Conservation (phyloP, 2,797 vertebrate genomes). For the Gobio occitaniae region DNA sequence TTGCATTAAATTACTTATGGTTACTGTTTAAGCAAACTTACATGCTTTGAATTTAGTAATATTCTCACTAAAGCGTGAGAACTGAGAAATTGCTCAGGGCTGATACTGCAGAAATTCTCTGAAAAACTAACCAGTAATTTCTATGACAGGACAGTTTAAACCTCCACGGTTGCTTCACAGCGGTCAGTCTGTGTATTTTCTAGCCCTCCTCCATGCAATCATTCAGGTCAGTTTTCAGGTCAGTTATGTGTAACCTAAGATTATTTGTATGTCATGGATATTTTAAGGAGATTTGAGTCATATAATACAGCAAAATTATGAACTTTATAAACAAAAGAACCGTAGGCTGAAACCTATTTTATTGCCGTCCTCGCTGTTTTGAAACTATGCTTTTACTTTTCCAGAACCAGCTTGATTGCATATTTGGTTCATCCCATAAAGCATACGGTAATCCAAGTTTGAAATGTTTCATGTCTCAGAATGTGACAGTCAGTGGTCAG, state of each 20-base stretch:
- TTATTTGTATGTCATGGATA: not conserved
- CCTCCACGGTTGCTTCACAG: constrained; percentile 26
- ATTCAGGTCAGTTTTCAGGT: not conserved
- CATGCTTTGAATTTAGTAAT: not conserved
- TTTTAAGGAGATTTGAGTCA: not conserved
- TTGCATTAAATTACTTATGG: not conserved
- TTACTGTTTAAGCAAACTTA: not conserved
- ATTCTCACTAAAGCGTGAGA: not conserved
- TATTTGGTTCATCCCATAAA: constrained; percentile 33
- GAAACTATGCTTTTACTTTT: not conserved
- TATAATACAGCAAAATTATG: not conserved
- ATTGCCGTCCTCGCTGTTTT: not conserved
- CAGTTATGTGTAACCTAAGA: not conserved
- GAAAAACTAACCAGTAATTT: not conserved
- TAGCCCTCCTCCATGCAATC: not conserved
- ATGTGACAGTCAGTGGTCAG: constrained; percentile 45
- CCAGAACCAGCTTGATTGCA: constrained; percentile 33
- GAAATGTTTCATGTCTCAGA: constrained; percentile 16
- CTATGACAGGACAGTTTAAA: not conserved
- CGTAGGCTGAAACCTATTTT: not conserved
- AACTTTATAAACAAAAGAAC: not conserved
- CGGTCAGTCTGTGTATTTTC: not conserved
- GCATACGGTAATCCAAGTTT: not conserved
- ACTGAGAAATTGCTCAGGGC: not conserved
- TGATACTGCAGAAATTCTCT: constrained; percentile 6